Conservation (phyloP, 1,140 invertebrate species). For the Notospermus geniculatus region DNA sequence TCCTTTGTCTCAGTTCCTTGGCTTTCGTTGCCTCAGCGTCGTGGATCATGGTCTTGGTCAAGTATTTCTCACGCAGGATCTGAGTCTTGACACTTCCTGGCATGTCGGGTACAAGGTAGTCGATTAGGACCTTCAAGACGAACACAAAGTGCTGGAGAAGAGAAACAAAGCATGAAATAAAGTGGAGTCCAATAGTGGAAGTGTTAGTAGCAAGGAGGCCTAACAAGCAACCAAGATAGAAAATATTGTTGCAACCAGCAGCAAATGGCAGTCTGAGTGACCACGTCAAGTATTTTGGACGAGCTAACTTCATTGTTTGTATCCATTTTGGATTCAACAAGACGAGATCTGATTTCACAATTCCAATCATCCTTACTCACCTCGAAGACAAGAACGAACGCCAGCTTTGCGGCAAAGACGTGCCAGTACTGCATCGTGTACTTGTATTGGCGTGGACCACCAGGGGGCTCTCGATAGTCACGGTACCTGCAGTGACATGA, state of each 20-base stretch:
- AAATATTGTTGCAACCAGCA: no score
- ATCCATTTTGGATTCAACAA: no score
- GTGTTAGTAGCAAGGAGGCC: no score
- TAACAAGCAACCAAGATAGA: no score
- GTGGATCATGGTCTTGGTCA: slow-evolving; percentile 76
- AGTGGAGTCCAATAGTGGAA: no score
- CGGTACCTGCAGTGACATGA: slow-evolving; percentile 46
- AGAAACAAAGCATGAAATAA: no score
- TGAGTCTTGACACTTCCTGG: slow-evolving; percentile 71
- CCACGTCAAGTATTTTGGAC: no score
- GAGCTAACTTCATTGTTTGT: no score
- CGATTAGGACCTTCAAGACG: slow-evolving; percentile 76
- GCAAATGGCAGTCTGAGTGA: no score
- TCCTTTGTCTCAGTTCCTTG: no score
- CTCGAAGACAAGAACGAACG: slow-evolving; percentile 92
- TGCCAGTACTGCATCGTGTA: slow-evolving; percentile 91
- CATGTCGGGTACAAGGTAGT: slow-evolving; percentile 85
- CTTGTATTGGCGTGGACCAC: slow-evolving; percentile 42
- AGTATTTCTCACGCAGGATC: slow-evolving; percentile 79
- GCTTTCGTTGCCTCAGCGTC: no score
- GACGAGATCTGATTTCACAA: no score
- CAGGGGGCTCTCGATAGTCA: slow-evolving; percentile 33
- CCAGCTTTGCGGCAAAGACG: slow-evolving; percentile 85
- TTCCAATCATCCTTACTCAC: slow-evolving; percentile 63
- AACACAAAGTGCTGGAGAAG: slow-evolving; percentile 85